Evolutionary conservation across 1,140 invertebrate species (phyloP), one percentile per base, ranked within the genome.

Genomic region (Zaprionus africanus): DNA sequence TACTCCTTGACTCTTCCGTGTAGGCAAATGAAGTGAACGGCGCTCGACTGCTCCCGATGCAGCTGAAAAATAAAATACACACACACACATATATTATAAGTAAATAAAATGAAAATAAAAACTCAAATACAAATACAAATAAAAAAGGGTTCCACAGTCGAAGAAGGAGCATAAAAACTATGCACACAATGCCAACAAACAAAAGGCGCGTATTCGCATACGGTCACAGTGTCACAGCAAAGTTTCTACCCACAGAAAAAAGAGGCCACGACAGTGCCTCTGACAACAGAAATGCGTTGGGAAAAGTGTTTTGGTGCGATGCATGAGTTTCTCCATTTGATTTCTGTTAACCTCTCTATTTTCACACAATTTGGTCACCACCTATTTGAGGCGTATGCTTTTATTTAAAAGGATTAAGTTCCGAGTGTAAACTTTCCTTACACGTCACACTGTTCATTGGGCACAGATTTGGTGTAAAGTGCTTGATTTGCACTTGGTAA

Each of bases 11-110:
- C 75, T 85, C 60, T 76, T 78, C 79, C 84, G 78, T 78, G 69
- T 88, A 88, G 85, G 84, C 84, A 88, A 88, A 88, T 88, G 84
- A 88, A 88, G 84, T 90, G 85, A 81, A 88, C 78, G 81, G 77
- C 65, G 70, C 49, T 43, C 19, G 46, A 36, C 22, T 49, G 64
- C 53, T 62, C 53, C 59, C 66, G 73, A 54, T 80, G 54, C 54
- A 11, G 51, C 49, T 64, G 15, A 69, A 59, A 83, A 84, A 80
- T 56, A 75, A 83, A 78, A 71, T 61, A 78, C 56, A 69, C 43
- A 72, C 51, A 71, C 38, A 51, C 26, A 66, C 26, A 57, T 34
- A 46, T 24, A 46, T 24, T 54, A 70, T 63, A 64, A 51, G 57
- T 72, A 59, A 36, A 51, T 53, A 51, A 49, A 53, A 51, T 15